A percentile compares a stretch with the other conserved stretches of the same genome.
These are phyloP conservation scores for Drosophila niveifrons DNA, from an alignment of 2,888 invertebrate genomes.

Conservation along the genomic window DNA sequence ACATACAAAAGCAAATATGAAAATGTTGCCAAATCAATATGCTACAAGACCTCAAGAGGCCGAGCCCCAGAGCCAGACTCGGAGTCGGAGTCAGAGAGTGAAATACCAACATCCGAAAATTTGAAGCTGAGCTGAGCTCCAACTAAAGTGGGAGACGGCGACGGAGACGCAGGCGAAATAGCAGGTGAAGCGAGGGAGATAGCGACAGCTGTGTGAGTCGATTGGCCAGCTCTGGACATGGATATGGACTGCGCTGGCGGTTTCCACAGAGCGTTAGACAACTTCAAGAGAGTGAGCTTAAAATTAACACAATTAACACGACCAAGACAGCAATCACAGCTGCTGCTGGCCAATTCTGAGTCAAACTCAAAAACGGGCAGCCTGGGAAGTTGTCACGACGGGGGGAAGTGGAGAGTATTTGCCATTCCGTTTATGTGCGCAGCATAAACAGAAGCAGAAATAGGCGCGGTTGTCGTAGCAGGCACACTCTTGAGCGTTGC, in stretches of 20 bases:
- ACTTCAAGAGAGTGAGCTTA: slow-evolving; percentile 59
- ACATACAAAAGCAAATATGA: slow-evolving; percentile 71
- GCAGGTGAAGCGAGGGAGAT: not conserved
- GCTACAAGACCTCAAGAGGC: slow-evolving; percentile 54
- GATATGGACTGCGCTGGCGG: slow-evolving; percentile 28
- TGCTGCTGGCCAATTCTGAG: slow-evolving; percentile 55
- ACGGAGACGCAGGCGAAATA: not conserved
- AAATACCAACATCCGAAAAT: slow-evolving; percentile 36
- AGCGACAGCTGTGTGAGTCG: slow-evolving; percentile 15
- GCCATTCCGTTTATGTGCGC: slow-evolving; percentile 43
- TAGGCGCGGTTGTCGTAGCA: slow-evolving; percentile 57
- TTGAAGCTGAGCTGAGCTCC: slow-evolving; percentile 35
- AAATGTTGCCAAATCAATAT: slow-evolving; percentile 78
- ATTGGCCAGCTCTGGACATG: slow-evolving; percentile 43
- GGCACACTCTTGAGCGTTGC: slow-evolving; percentile 7
- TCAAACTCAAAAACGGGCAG: slow-evolving; percentile 12
- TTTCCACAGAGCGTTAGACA: slow-evolving; percentile 28
- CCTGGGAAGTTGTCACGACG: not conserved
- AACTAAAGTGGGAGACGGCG: slow-evolving; percentile 10
- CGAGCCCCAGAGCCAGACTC: slow-evolving; percentile 28
- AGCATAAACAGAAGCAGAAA: slow-evolving; percentile 63
- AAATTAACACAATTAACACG: slow-evolving; percentile 72
- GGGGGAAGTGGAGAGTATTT: slow-evolving; percentile 23
- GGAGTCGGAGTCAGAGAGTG: slow-evolving; percentile 20
- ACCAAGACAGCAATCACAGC: slow-evolving; percentile 40